Base-by-base conservation (phyloP, 2,113 vertebrate genomes). In the Carlito syrichta region DNA sequence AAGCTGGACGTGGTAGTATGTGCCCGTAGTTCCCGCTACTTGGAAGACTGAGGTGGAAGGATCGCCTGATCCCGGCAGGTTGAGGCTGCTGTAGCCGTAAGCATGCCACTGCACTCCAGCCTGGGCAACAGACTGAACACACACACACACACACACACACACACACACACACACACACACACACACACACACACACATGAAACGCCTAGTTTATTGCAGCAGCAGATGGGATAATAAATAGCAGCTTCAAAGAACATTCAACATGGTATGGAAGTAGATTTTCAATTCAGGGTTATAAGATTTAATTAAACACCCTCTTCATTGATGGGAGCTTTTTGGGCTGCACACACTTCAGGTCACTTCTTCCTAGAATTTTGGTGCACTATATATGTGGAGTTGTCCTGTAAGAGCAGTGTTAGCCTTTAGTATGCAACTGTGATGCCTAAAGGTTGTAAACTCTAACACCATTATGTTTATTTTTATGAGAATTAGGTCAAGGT, bases 401-500 rank as follows among this genome's bases (percentile, higher is more conserved):
- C 48, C 62, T 16, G 13, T 16, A 38, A 9, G 74, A 81, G 22
- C 27, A 35, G 2, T 35, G 27, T 69, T 71, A 82, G 62, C 48
- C 25, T 40, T 73, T n/a, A 10, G 48, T 38, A 63, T 93, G 91
- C 43, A 58, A 62, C 5, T 12, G 52, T 43, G 48, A 25, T 89
- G 10, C 74, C 58, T 69, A 60, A 78, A 92, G 52, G 38, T 73
- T 79, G 40, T 71, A 79, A 95, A 92, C 85, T 88, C 66, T 76
- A 45, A 92, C 60, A 90, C 71, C 56, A 40, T 20, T 13, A 27
- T 58, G 60, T 85, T 96, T 83, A 85, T 84, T 96, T 97, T 95
- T 95, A 89, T 83, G 86, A 97, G 82, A 95, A 96, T 89, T 68
- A 66, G 66, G 60, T 94, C 71, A 95, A 94, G 88, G 97, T 96